phyloP scores from a whole-genome alignment of 2,888 invertebrate species.

The Eugnorisma glareosa region DNA sequence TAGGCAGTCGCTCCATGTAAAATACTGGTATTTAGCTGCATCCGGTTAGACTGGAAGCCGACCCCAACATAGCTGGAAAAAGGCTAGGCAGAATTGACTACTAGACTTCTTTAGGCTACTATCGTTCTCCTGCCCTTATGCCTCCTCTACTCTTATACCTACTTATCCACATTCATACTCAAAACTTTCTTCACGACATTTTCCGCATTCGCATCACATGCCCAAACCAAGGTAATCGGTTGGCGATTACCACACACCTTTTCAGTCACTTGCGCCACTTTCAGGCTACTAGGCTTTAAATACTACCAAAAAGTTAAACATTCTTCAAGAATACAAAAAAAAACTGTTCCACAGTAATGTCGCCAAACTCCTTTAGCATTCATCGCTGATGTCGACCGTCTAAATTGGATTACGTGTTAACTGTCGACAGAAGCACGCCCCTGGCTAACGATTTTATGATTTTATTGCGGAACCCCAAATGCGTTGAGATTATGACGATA shows the following conservation, averaged over 20 bases:
- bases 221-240: neutral
- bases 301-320: conserved; percentile 4
- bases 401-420: conserved; percentile 89
- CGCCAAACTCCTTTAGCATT: conserved; percentile 84
- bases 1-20: too few species aligned
- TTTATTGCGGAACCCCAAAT: conserved; percentile 83
- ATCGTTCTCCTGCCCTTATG: too few species aligned
- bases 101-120: neutral
- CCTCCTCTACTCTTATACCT: neutral
- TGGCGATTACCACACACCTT: neutral
- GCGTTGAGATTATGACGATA: conserved; percentile 78
- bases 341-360: conserved; percentile 78
- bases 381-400: conserved; percentile 79
- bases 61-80: too few species aligned
- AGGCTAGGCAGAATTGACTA: neutral
- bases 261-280: neutral
- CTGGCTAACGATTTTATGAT: conserved; percentile 85
- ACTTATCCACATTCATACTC: neutral
- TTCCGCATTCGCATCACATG: neutral
- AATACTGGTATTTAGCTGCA: too few species aligned
- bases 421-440: conserved; percentile 77
- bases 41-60: too few species aligned
- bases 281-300: neutral
- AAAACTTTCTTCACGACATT: neutral
- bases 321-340: conserved; percentile 28